Evolutionary conservation across 37 sponge, comb jelly and placozoan species (phyloP).

Genomic region (Diacarnus erythraeanus): DNA sequence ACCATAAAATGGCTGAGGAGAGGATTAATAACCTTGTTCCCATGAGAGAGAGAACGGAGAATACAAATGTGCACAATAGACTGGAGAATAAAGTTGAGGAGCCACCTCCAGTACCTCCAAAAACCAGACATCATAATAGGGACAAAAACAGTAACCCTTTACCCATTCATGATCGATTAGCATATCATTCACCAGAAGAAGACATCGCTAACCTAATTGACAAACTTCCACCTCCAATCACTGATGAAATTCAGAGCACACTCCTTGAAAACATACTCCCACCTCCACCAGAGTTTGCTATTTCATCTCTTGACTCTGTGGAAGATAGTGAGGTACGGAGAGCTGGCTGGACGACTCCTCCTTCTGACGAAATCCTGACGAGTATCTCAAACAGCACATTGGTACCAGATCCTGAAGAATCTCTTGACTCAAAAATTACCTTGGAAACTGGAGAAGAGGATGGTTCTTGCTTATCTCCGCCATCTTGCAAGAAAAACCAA

Average conservation of each 20-base stretch:
- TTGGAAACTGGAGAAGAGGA: not conserved
- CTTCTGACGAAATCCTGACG: not conserved
- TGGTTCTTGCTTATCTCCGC: not conserved
- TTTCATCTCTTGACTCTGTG: not conserved
- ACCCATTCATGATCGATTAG: not conserved
- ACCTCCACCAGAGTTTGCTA: constrained; percentile 32
- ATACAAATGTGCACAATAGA: too few species aligned
- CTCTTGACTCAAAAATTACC: not conserved
- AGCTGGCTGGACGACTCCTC: not conserved
- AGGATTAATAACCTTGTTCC: too few species aligned
- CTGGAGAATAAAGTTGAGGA: too few species aligned
- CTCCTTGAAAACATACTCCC: constrained; percentile 5
- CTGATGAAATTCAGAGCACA: not conserved
- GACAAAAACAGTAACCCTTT: not conserved
- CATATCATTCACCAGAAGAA: too few species aligned
- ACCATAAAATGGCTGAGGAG: too few species aligned
- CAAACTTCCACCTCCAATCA: not conserved
- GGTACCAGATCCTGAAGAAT: not conserved
- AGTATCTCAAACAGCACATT: constrained; percentile 23
- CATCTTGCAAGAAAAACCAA: too few species aligned
- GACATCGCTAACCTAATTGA: too few species aligned
- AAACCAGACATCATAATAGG: not conserved
- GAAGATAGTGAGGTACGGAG: not conserved
- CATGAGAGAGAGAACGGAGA: too few species aligned
- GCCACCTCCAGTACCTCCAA: too few species aligned